Base-by-base conservation (phyloP, 2,888 invertebrate species). In the Euplagia quadripunctaria region DNA sequence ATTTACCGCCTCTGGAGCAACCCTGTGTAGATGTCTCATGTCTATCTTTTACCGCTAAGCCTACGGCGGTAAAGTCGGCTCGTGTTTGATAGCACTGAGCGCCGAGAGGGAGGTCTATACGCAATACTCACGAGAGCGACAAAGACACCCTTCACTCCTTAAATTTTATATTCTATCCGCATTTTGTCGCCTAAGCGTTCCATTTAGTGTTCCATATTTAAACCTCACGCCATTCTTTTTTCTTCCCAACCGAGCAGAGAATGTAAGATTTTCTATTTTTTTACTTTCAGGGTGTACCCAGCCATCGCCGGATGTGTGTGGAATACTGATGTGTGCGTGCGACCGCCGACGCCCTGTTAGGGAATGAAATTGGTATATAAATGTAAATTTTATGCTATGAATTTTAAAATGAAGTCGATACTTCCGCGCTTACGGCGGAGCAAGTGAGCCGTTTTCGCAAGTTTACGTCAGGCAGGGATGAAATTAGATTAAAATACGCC, bases 331-430 rank as follows among this genome's bases (percentile, higher is more conserved):
- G 95, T 95, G 94, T 94, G 94, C 93, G 94, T 92, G 93, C 91
- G 88, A 91, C 93, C 92, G 90, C 93, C 92, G 90, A 92, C 92
- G 93, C 94, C 92, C 94, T 93, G 94, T 94, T 94, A 94, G 92
- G 94, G 94, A 94, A 94, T 94, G 94, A 96, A 96, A 96, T 96
- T 95, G 96, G 96, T 95, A 95, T 95, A 95, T 95, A 95, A 95
- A 96, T 95, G 96, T 95, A 95, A 95, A 96, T 96, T 95, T 96
- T 95, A 95, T 95, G 95, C 95, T 91, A 95, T 96, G 96, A 96
- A 96, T 96, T 96, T 96, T 96, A 96, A 95, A 96, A 95, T 94
- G 93, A 92, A 95, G 94, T 93, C 94, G 93, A 95, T 95, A 94
- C 94, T 94, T 94, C 93, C 94, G 89, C 90, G 92, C 92, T 93